Percentiles rank a stretch among this genome's conserved stretches.
These are phyloP conservation scores for Bicyclus anynana DNA, from an alignment of 1,140 invertebrate genomes.

Conservation along the genomic window DNA sequence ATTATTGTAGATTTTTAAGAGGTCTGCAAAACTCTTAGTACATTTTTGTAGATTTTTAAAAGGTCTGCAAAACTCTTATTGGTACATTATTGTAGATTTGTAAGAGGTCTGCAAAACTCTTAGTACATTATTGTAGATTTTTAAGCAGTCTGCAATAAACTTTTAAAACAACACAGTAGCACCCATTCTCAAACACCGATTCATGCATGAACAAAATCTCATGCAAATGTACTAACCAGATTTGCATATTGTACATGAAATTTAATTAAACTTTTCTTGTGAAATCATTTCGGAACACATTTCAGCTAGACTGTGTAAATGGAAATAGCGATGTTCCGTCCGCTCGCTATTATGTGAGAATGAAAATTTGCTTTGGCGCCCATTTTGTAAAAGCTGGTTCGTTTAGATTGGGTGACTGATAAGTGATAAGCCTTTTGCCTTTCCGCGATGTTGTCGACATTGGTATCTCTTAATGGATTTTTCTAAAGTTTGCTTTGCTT, in stretches of 20 bases:
- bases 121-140: too few species aligned
- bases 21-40: too few species aligned
- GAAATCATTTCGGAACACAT: background rate
- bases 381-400: background rate
- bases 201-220: background rate
- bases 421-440: background rate
- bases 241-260: constrained; percentile 19
- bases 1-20: too few species aligned
- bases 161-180: too few species aligned
- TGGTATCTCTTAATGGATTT: too few species aligned
- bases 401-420: background rate
- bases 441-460: too few species aligned
- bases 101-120: too few species aligned
- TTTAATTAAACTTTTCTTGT: constrained; percentile 19
- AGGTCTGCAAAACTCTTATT: too few species aligned
- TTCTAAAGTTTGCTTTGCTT: too few species aligned
- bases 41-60: too few species aligned
- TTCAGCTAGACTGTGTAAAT: background rate
- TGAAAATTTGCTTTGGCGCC: background rate
- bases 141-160: too few species aligned
- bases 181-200: background rate
- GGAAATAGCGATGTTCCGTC: background rate
- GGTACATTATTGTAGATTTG: too few species aligned
- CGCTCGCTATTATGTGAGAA: background rate
- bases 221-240: constrained; percentile 8